These are phyloP conservation scores for Myiotriccus ornatus DNA, from an alignment of 2,797 vertebrate genomes.

Conservation along the genomic window DNA sequence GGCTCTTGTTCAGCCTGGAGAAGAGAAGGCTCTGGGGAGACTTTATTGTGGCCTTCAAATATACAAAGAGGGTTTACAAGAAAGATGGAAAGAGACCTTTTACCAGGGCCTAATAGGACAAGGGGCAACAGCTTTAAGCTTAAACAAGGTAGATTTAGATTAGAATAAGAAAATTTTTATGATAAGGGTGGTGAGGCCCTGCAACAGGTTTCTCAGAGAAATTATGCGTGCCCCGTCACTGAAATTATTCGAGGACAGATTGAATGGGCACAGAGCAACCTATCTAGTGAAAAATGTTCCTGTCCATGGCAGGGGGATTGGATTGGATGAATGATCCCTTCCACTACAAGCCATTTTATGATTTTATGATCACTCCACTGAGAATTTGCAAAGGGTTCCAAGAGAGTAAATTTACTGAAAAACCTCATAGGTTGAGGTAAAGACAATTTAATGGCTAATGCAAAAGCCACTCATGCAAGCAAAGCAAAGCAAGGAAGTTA, in stretches of 20 bases:
- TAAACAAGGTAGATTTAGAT: background rate
- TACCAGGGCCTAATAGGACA: background rate
- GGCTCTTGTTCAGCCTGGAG: background rate
- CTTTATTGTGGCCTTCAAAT: background rate
- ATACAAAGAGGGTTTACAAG: background rate
- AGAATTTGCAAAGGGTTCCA: background rate
- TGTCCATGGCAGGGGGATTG: background rate
- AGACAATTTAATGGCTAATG: background rate
- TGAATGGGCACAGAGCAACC: background rate
- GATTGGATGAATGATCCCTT: background rate
- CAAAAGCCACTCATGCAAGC: background rate
- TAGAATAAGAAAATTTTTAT: background rate
- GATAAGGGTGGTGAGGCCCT: background rate
- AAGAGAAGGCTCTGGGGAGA: background rate
- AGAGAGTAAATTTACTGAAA: background rate
- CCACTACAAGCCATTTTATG: background rate
- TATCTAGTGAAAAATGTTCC: background rate
- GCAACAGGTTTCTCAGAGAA: background rate
- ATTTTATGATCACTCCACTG: background rate
- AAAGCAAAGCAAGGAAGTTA: background rate
- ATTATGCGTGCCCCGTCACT: background rate
- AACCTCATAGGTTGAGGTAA: accelerated
- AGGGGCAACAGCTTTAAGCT: background rate
- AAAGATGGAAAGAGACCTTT: background rate
- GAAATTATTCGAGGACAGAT: background rate